Evolutionary conservation across 2,113 vertebrate species (phyloP).

Genomic region (Prunella himalayana): DNA sequence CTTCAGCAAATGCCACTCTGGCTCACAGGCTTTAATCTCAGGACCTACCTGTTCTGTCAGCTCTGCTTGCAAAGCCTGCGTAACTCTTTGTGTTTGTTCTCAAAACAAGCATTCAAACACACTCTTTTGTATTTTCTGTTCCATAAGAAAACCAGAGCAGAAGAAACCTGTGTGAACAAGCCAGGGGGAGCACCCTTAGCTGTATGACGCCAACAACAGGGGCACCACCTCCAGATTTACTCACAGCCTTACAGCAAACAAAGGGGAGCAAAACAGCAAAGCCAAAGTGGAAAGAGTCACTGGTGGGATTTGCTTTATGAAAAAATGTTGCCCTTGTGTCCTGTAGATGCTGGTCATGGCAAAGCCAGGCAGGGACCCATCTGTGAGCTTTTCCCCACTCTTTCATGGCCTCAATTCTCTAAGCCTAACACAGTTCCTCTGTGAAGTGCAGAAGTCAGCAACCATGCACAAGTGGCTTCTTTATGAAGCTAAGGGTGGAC

Average conservation of each 20-base stretch:
- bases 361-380: neutral
- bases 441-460: neutral
- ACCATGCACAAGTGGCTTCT: neutral
- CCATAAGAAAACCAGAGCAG: neutral
- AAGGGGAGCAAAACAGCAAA: neutral
- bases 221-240: neutral
- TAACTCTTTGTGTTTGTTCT: neutral
- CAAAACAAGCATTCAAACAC: neutral
- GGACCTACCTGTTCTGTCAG: neutral
- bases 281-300: accelerated
- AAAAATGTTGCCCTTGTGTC: neutral
- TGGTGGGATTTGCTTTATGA: neutral
- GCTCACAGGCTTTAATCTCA: neutral
- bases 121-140: neutral
- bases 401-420: neutral
- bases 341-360: accelerated
- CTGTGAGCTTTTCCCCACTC: neutral
- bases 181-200: neutral
- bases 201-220: neutral
- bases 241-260: neutral
- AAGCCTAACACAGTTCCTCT: neutral
- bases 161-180: neutral
- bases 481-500: neutral
- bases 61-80: neutral
- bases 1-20: neutral